Conservation (phyloP, 1,140 invertebrate species). For the Orchestia grillus region DNA sequence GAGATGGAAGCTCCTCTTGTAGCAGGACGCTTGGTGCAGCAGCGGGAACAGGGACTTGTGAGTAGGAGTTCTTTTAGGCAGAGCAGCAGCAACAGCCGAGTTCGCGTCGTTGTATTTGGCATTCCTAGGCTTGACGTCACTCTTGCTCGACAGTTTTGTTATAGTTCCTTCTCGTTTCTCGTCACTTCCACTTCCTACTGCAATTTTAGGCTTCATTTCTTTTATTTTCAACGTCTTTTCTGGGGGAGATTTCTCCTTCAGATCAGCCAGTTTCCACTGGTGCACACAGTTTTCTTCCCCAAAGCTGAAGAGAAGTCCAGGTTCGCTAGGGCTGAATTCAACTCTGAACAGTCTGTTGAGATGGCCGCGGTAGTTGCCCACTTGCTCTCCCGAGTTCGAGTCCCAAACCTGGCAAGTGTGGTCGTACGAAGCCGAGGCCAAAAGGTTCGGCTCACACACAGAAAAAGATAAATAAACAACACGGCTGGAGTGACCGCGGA, state of each 20-base stretch:
- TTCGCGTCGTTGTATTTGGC: neutral
- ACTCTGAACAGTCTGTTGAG: constrained; percentile 60
- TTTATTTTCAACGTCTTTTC: constrained; percentile 40
- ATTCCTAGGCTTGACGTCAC: neutral
- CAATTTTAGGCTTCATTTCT: constrained; percentile 14
- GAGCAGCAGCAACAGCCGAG: neutral
- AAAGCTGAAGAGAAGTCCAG: constrained; percentile 62
- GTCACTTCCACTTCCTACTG: neutral
- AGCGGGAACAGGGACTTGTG: constrained; percentile 64
- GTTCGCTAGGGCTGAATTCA: constrained; percentile 63
- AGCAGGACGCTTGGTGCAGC: constrained; percentile 59
- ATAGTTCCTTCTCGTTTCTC: neutral
- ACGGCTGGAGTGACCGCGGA: constrained; percentile 61
- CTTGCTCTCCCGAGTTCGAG: constrained; percentile 58
- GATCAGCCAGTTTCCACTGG: constrained; percentile 62
- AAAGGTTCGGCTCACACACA: constrained; percentile 48
- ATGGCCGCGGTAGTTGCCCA: constrained; percentile 66
- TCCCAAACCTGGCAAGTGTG: constrained; percentile 67
- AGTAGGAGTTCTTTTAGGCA: neutral
- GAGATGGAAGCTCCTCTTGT: constrained; percentile 63
- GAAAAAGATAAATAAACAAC: constrained; percentile 66
- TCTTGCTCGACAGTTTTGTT: neutral
- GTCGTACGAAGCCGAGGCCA: constrained; percentile 65
- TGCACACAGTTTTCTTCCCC: constrained; percentile 64
- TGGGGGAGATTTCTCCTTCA: constrained; percentile 58